Evolutionary conservation across 1,140 invertebrate genomes (phyloP).

Genomic region (Bombus superbus): DNA sequence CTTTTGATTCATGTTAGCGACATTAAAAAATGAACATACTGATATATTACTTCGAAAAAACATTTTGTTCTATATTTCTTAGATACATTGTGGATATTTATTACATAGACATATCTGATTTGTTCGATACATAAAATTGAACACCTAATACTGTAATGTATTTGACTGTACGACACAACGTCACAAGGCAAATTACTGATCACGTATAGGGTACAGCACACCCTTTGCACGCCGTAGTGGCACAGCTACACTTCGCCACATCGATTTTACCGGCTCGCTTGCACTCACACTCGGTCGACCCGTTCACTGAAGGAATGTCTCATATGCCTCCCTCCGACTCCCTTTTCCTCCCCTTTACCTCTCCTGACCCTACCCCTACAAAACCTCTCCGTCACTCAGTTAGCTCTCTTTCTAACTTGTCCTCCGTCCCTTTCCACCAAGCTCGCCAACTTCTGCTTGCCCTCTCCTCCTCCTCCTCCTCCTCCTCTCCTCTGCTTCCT

Average conservation of each 20-base stretch:
- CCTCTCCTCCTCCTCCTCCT: slow-evolving; percentile 30
- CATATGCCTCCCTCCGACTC: slow-evolving; percentile 69
- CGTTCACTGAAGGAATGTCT: slow-evolving; percentile 77
- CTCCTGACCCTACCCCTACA: slow-evolving; percentile 45
- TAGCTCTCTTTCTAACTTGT: slow-evolving; percentile 61
- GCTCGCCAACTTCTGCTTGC: slow-evolving; percentile 56
- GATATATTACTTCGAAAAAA: not conserved
- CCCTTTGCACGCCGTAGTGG: slow-evolving; percentile 68
- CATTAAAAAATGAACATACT: not conserved
- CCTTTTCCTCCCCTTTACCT: slow-evolving; percentile 53
- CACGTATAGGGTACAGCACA: slow-evolving; percentile 55
- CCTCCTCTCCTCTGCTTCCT: slow-evolving; percentile 34
- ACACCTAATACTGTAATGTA: slow-evolving; percentile 3
- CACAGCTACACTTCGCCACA: slow-evolving; percentile 78
- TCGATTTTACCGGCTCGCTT: slow-evolving; percentile 79
- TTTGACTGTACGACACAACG: slow-evolving; percentile 49
- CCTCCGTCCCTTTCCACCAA: slow-evolving; percentile 58
- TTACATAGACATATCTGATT: not conserved
- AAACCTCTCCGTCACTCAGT: slow-evolving; percentile 61
- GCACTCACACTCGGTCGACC: slow-evolving; percentile 71
- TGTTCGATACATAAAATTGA: not conserved
- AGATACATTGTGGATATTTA: not conserved
- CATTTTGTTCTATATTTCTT: not conserved
- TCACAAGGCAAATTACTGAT: slow-evolving; percentile 55
- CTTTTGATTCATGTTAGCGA: not conserved